Conservation (phyloP, 1,140 invertebrate genomes). For the Zeugodacus cucurbitae region DNA sequence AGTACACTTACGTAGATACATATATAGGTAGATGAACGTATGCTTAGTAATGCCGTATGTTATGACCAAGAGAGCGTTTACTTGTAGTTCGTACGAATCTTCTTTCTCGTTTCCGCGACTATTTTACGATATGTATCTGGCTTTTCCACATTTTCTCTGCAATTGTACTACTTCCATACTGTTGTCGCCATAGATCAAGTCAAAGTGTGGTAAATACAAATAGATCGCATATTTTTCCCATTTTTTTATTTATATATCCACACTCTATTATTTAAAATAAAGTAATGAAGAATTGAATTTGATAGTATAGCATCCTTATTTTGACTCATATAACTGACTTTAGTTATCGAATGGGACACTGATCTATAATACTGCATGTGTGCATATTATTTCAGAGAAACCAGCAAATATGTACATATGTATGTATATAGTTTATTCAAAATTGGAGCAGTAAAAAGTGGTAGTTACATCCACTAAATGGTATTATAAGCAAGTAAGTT, state of each 20-base stretch:
- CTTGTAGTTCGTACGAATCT: background rate
- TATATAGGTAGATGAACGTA: background rate
- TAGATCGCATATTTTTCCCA: background rate
- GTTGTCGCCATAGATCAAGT: background rate
- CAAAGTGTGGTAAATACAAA: background rate
- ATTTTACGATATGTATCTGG: background rate
- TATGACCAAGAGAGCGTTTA: background rate
- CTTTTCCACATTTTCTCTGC: background rate
- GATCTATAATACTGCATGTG: too few relatives aligned
- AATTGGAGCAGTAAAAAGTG: too few relatives aligned
- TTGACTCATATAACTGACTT: too few relatives aligned
- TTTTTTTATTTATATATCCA: too few relatives aligned
- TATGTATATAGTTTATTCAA: too few relatives aligned
- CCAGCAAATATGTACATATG: too few relatives aligned
- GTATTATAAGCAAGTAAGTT: too few relatives aligned
- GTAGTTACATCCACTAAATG: too few relatives aligned
- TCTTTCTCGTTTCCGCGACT: background rate
- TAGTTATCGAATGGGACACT: too few relatives aligned
- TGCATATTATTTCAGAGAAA: too few relatives aligned
- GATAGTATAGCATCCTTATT: too few relatives aligned
- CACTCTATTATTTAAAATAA: background rate
- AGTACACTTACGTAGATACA: background rate
- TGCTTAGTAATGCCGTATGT: background rate
- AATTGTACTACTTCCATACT: background rate
- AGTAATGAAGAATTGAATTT: too few relatives aligned